A percentile compares a stretch with the other conserved stretches of the same genome.
Evolutionary conservation across 2,797 vertebrate species (phyloP).

Genomic region (Argyrosomus regius): DNA sequence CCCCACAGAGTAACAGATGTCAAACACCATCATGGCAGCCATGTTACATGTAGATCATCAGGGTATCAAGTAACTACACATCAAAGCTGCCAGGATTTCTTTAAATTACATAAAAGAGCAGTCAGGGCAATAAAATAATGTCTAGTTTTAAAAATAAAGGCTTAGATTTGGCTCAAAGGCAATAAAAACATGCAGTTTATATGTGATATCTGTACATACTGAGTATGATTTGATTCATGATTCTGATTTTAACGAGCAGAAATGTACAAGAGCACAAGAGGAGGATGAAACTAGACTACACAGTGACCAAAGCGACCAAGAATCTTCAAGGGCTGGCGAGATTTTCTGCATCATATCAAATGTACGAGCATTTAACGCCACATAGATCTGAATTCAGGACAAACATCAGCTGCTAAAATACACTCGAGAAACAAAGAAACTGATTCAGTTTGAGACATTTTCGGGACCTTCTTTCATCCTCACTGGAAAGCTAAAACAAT

Average conservation of each 20-base stretch:
- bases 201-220: neutral
- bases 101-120: neutral
- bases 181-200: neutral
- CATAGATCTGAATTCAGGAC: constrained; percentile 11
- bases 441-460: constrained; percentile 31
- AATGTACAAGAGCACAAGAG: neutral
- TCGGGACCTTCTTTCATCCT: constrained; percentile 37
- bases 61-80: neutral
- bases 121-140: neutral
- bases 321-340: neutral
- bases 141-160: neutral
- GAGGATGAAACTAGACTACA: neutral
- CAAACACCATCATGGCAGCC: constrained; percentile 54
- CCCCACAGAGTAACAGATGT: constrained; percentile 75
- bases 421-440: neutral
- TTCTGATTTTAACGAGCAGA: neutral
- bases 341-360: constrained; percentile 11
- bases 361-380: neutral
- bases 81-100: constrained; percentile 8
- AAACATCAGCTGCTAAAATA: neutral
- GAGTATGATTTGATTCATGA: neutral
- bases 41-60: constrained; percentile 45
- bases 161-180: neutral
- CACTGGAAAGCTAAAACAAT: constrained; percentile 54
- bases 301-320: neutral